Evolutionary conservation across 2,113 vertebrate genomes (phyloP).

Genomic region (Hydrochoerus hydrochaeris): DNA sequence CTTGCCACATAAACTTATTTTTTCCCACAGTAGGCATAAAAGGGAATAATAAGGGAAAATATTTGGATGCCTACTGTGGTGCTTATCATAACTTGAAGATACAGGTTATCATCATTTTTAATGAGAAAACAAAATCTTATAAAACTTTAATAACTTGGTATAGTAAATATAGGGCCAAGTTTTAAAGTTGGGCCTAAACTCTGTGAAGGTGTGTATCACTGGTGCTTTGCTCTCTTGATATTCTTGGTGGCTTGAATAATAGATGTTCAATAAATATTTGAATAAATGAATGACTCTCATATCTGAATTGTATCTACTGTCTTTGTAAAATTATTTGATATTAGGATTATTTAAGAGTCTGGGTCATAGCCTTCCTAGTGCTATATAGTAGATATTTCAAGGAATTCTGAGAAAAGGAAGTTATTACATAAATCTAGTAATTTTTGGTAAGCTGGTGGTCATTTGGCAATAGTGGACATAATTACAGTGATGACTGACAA

Average conservation of each 20-base stretch:
- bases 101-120: neutral
- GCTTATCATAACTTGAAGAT: neutral
- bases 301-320: neutral
- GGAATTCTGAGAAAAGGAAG: neutral
- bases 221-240: neutral
- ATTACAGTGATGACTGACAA: neutral
- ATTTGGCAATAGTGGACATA: neutral
- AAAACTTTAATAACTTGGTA: neutral
- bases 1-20: slow-evolving; percentile 5
- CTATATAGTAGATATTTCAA: neutral
- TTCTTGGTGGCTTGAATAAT: neutral
- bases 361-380: neutral
- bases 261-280: neutral
- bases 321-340: neutral
- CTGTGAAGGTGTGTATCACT: neutral
- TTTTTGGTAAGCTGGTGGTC: neutral
- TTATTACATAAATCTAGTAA: neutral
- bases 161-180: neutral
- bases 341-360: slow-evolving; percentile 22
- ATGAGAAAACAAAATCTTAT: neutral
- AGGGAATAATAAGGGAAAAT: neutral
- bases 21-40: neutral
- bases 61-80: neutral
- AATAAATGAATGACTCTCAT: neutral
- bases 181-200: neutral